Evolutionary conservation across 2,797 vertebrate genomes (phyloP).

Genomic region (Lepus oiostolus): DNA sequence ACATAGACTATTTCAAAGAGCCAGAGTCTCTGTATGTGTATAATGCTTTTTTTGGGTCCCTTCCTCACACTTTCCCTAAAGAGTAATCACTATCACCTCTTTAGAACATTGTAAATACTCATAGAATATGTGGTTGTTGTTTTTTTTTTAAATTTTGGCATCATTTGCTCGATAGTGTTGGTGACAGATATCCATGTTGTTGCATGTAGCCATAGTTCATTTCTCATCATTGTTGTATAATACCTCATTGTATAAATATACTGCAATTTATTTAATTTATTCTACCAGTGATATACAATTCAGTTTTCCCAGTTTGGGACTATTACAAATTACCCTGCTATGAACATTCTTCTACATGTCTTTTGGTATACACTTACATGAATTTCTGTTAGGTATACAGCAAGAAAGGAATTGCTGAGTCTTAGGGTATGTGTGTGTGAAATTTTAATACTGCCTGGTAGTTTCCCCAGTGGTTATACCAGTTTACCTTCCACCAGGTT

Average conservation of each 20-base stretch:
- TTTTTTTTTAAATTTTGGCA: background rate
- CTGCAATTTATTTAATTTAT: background rate
- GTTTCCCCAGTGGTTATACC: background rate
- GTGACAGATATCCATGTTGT: background rate
- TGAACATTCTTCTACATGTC: background rate
- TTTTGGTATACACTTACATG: background rate
- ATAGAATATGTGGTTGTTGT: background rate
- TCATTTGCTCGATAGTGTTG: background rate
- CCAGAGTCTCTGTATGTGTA: background rate
- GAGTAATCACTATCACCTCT: background rate
- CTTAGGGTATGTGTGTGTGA: background rate
- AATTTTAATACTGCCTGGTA: background rate
- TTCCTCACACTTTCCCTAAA: background rate
- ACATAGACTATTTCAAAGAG: background rate
- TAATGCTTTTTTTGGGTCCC: background rate
- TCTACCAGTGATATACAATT: background rate
- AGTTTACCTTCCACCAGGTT: background rate
- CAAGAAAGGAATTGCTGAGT: background rate
- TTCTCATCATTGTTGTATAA: background rate
- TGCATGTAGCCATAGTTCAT: background rate
- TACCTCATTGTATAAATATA: background rate
- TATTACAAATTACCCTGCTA: slow-evolving; percentile 1
- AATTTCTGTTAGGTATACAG: background rate
- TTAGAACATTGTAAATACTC: background rate
- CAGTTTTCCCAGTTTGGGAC: background rate